Evolutionary conservation across 2,113 vertebrate species (phyloP), one percentile per base, ranked within the genome.

Genomic region (Lamprotornis superbus): DNA sequence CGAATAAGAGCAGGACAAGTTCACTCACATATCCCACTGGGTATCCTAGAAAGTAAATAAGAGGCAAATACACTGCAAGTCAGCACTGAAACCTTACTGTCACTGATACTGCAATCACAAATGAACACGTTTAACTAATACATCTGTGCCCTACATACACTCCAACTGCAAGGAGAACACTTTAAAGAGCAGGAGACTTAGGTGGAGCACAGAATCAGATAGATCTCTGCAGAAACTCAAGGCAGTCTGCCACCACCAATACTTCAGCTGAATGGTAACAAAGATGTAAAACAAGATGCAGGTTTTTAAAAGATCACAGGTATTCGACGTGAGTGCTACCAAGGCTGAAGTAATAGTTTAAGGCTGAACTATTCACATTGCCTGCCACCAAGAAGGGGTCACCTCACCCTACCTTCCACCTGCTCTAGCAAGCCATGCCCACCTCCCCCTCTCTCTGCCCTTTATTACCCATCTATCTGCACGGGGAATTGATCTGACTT

Each of bases 61-160:
- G 77, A 35, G 42, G 57, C 49, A 83, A 88, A 89, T 50, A 64
- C 56, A 33, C 11, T 68, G 61, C 73, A 83, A 87, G 88, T 90
- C 95, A 93, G 94, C 83, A 81, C 44, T 23, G n/a, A 97, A 90
- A 67, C 60, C 64, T 83, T 87, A n/a, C 76, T 83, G 74, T 37
- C 73, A 71, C 56, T 18, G 39, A 78, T 56, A 64, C 86, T 42
- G 73, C 47, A 81, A 44, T 59, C 64, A 65, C 12, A 22, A 63
- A 49, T 12, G 49, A 46, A 68, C 39, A 11, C 15, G 30, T 39
- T 96, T 93, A 78, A 74, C 35, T 40, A 83, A 27, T 46, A 31
- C 0, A 1, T 56, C n/a, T 1, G 2, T 64, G 42, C 31, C 52
- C 33, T 57, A 53, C 20, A 77, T 78, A 65, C 11, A 83, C 25